phyloP scores from a whole-genome alignment of 2,888 invertebrate species.

The Rhagium mordax region DNA sequence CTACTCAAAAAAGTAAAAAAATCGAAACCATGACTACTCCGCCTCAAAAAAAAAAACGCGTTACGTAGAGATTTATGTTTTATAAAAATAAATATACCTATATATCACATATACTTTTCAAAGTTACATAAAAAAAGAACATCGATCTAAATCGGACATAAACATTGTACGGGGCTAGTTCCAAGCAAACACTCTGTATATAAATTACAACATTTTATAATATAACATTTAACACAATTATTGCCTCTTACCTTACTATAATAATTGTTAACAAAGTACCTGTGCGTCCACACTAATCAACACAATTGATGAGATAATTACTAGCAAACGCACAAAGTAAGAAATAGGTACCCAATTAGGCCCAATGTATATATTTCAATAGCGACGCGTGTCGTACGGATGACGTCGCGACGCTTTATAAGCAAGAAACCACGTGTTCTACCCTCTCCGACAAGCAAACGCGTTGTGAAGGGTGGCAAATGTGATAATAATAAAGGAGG shows the following conservation, averaged over 20 bases:
- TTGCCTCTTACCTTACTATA: neutral
- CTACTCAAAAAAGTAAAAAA: too few relatives aligned
- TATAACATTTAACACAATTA: too few relatives aligned
- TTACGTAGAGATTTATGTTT: too few relatives aligned
- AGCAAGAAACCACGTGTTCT: conserved; percentile 63
- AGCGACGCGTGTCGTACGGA: conserved; percentile 44
- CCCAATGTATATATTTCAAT: conserved; percentile 7
- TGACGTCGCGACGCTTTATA: conserved; percentile 53
- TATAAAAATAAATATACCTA: too few relatives aligned
- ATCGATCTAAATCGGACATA: too few relatives aligned
- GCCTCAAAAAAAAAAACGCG: too few relatives aligned
- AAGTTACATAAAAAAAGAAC: too few relatives aligned
- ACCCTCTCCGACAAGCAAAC: conserved; percentile 63
- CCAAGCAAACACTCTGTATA: too few relatives aligned
- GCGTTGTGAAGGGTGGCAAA: conserved; percentile 67
- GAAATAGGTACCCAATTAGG: conserved; percentile 26
- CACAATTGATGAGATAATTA: neutral
- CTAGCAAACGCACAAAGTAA: neutral
- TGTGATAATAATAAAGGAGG: conserved; percentile 68
- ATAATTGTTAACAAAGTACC: neutral
- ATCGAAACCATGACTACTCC: too few relatives aligned
- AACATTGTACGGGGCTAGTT: too few relatives aligned
- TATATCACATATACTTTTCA: too few relatives aligned
- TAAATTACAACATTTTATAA: too few relatives aligned
- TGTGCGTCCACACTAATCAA: neutral